Evolutionary conservation across 2,113 vertebrate genomes (phyloP).

Genomic region (Edolisoma coerulescens): DNA sequence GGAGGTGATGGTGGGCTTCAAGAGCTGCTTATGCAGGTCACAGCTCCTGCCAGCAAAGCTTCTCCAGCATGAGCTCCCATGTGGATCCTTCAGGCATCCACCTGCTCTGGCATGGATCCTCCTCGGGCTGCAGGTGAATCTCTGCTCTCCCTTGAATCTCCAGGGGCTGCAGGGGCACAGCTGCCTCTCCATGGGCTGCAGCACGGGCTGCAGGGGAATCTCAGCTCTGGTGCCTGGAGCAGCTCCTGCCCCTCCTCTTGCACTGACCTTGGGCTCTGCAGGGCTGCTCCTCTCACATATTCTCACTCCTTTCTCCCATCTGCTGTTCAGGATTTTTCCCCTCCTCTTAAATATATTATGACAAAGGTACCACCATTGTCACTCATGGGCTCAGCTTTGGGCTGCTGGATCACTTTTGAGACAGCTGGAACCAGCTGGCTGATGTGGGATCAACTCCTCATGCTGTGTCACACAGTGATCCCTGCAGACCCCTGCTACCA

Average conservation of each 20-base stretch:
- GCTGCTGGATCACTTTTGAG: background rate
- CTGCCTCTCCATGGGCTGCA: background rate
- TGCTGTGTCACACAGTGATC: background rate
- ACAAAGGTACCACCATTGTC: background rate
- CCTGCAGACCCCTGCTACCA: background rate
- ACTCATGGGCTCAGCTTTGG: background rate
- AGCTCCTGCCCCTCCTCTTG: background rate
- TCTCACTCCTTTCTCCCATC: background rate
- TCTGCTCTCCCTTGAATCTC: background rate
- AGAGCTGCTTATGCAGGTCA: background rate
- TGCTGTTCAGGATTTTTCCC: background rate
- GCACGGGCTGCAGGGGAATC: background rate
- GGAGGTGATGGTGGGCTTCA: background rate
- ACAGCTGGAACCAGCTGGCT: background rate
- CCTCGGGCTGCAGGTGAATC: rapidly evolving
- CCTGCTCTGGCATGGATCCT: background rate
- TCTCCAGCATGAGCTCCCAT: background rate
- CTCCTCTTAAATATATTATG: background rate
- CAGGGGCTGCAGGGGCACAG: background rate
- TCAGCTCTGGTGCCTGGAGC: background rate
- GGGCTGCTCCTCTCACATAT: background rate
- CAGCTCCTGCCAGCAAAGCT: background rate
- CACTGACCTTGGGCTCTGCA: background rate
- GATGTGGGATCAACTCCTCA: background rate
- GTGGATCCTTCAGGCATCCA: background rate